Base-by-base conservation (phyloP, 2,113 vertebrate species). In the Panurus biarmicus region DNA sequence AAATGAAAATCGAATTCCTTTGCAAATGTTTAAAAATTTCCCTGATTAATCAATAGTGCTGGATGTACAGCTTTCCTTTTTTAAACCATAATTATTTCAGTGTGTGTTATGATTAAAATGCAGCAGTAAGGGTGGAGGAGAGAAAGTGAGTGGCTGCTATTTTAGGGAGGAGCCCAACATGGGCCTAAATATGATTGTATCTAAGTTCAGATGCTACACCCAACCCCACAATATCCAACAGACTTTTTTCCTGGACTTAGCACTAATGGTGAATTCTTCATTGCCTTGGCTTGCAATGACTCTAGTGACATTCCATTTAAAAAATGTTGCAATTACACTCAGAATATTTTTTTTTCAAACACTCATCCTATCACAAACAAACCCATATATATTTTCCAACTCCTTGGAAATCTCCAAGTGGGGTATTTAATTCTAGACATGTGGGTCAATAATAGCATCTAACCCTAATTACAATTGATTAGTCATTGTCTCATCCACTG, bases 391-490 rank as follows among this genome's bases (percentile, higher is more conserved):
- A 95, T 94, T 95, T 95, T 96, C 91, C 84, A 82, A 36, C 70
- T 95, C 93, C 96, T 94, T 47, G 40, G 95, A 95, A 96, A 97
- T 89, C 89, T 96, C 69, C 75, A 77, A 94, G 90, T 16, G 64
- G 83, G 75, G 85, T 76, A 96, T 92, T 97, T 95, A 76, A 96
- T 95, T 97, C 97, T 93, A 97, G 96, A 96, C 95, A 97, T 96
- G 89, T 96, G 95, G 95, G 96, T 97, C 97, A 98, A 96, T 97
- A 98, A 95, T 36, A 96, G 95, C 83, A 97, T 96, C 96, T 94
- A 97, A 90, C 82, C 95, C 91, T 98, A 98, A 98, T 98, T 97
- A 98, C 96, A 96, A 98, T 95, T 98, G 98, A 98, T 98, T 97
- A 93, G 76, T 97, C 97, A 97, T 97, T 98, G 97, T 98, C 98